Evolutionary conservation across 2,888 invertebrate genomes (phyloP), one percentile per base, ranked within the genome.

Genomic region (Eulithis prunata): DNA sequence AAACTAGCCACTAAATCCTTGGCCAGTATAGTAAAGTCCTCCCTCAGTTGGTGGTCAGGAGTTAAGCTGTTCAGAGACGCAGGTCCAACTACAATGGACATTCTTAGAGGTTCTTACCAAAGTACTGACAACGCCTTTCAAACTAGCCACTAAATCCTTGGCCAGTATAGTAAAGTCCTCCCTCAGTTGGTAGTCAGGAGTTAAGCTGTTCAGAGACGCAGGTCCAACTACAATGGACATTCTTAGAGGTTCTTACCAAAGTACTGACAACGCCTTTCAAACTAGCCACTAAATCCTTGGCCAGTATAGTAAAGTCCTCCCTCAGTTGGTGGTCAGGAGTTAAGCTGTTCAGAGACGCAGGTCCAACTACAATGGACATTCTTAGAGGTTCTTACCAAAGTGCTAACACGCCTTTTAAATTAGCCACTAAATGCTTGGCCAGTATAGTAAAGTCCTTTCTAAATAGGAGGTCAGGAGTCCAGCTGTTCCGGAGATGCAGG

Each of bases 121-220:
- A 2, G 68, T 65, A 10, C 59, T 21, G 0, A 68, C 68, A 0
- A 95, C 94, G 54, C 94, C 93, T 80, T 95, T 95, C 73, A 96
- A 83, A 56, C 95, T 93, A 56, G 95, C 94, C 12, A 96, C 90
- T 80, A 96, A 92, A 80, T 95, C 95, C 81, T 95, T 96, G 13
- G 96, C 96, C 62, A 96, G 90, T 6, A 94, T 92, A 0, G 95
- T 90, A 82, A 96, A 96, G 87, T 96, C 96, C 66, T 95, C 95
- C 62, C 94, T 83, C n/a, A 95, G 79, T 71, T 93, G 93, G 59
- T 91, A 93, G 72, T 93, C 93, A 0, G 93, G 93, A 0, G 93
- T 93, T 4, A 93, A 75, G 64, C 91, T 90, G 69, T 86, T 83
- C 36, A 93, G 76, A 3, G 91, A 90, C n/a, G n/a, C 38, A 10